These are phyloP conservation scores for Resseliella maxima DNA, from an alignment of 2,888 invertebrate genomes.

Conservation along the genomic window DNA sequence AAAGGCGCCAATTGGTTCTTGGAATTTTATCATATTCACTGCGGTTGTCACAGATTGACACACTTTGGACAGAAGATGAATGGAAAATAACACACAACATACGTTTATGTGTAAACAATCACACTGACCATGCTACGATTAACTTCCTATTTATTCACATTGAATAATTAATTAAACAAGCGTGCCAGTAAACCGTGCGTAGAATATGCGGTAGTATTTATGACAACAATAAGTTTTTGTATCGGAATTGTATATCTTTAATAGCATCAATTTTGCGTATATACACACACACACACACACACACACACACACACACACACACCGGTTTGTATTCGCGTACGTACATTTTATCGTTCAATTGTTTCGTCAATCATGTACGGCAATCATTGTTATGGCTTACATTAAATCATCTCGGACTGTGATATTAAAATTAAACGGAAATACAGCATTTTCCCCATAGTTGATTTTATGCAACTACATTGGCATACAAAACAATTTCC, in stretches of 20 bases:
- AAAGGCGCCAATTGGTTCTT: neutral
- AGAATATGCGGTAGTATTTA: conserved; percentile 35
- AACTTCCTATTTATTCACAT: conserved; percentile 35
- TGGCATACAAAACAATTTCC: conserved; percentile 10
- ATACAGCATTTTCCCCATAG: neutral
- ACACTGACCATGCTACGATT: conserved; percentile 6
- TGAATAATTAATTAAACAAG: conserved; percentile 26
- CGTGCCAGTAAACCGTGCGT: neutral
- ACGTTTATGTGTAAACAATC: neutral
- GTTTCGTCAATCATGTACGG: neutral
- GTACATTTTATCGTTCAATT: neutral
- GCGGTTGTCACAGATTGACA: neutral
- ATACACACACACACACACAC: too few relatives aligned
- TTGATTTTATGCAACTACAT: neutral
- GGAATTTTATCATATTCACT: neutral
- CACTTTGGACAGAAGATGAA: neutral
- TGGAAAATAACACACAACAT: neutral
- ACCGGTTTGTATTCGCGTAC: too few relatives aligned
- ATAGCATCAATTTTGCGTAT: neutral
- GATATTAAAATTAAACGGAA: neutral
- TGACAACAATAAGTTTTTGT: neutral
- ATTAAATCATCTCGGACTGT: neutral
- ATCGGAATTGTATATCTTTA: neutral
- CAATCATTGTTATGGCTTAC: neutral
- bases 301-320: too few relatives aligned